Evolutionary conservation across 2,888 invertebrate genomes (phyloP), one percentile per base, ranked within the genome.

Genomic region (Patella ulyssiponensis): DNA sequence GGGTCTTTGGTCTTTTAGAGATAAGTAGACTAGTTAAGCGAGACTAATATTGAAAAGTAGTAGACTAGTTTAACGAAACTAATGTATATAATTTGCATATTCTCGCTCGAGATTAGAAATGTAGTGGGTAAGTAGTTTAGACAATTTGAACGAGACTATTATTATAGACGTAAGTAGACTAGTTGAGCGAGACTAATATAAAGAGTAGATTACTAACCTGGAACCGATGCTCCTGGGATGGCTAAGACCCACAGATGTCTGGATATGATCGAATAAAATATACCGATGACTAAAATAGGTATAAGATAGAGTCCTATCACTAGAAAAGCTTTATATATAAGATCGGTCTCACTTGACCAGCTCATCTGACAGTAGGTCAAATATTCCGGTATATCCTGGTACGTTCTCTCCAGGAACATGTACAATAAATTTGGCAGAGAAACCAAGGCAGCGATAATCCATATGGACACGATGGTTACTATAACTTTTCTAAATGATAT

Each of bases 231-330:
- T 33, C 83, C 83, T 7, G 83, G 83, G 12, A 81, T 80, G n/a
- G 75, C 70, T 51, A 81, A 80, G 54, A 80, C 71, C 83, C 83
- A 83, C 17, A 83, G 78, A 71, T 81, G 80, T 73, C 79, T 77
- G 1, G 83, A 83, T 71, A 83, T 81, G 73, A 83, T 80, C 58
- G 81, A 77, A 75, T 83, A 83, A 73, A 83, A 80, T 23, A 83
- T 80, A 11, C 75, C 81, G 52, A 83, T 80, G 73, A 80, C 77
- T 44, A 80, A 53, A 75, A 83, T 78, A 15, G 83, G 83, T 56
- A 81, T 77, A 9, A 83, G 74, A 75, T 83, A 83, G 4, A 80
- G 77, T 12, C 79, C 76, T 27, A 80, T 76, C 20, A 80, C 75
- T 20, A 83, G 54, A 53, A 80, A 80, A 64, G 77, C 58, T 64